Conservation (phyloP, 2,113 vertebrate genomes). For the Rhinoderma darwinii region DNA sequence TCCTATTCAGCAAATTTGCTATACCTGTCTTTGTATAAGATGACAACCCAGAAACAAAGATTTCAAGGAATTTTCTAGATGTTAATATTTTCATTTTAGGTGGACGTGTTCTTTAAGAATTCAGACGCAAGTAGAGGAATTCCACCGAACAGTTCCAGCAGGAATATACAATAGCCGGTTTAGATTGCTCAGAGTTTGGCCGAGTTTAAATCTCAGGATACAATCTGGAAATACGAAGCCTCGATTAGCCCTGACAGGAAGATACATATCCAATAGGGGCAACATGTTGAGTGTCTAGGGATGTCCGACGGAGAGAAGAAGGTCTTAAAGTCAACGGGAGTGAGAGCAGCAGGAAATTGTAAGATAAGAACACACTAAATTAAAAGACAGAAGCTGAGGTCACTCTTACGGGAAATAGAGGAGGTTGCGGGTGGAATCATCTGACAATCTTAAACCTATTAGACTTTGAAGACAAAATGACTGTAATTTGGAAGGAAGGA, state of each 20-base stretch:
- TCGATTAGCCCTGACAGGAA: background rate
- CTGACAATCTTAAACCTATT: conserved; percentile 1
- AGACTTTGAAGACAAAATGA: conserved; percentile 8
- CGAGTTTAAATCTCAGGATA: background rate
- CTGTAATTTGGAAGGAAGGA: conserved; percentile 9
- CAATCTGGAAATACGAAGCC: conserved; percentile 17
- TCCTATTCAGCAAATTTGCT: background rate
- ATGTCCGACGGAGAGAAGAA: conserved; percentile 37
- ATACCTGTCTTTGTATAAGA: background rate
- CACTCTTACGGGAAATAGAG: conserved; percentile 21
- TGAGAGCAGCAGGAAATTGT: conserved; percentile 2
- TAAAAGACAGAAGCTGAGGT: conserved; percentile 17
- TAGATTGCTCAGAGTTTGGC: background rate
- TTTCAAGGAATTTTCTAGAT: background rate
- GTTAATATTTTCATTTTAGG: background rate
- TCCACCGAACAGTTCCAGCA: background rate
- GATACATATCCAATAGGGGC: background rate
- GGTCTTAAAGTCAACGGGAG: conserved; percentile 25
- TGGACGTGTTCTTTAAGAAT: background rate
- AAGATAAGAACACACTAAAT: conserved; percentile 42
- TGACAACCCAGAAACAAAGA: background rate
- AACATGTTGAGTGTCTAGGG: conserved; percentile 20
- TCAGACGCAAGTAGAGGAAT: background rate
- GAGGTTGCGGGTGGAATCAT: background rate
- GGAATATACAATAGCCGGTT: background rate